phyloP scores from a whole-genome alignment of 1,140 invertebrate genomes.

The Bombus vancouverensis region DNA sequence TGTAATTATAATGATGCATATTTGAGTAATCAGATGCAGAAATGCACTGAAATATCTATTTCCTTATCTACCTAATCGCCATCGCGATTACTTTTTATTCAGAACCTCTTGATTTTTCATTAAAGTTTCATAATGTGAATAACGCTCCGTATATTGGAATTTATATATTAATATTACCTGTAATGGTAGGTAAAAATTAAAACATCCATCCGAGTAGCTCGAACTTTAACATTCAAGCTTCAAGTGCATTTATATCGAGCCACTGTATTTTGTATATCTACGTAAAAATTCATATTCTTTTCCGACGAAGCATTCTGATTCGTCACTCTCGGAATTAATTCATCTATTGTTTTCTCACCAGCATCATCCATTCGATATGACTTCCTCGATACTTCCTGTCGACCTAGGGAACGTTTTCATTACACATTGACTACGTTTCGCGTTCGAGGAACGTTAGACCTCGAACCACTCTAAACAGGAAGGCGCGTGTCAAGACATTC shows the following conservation, averaged over 20 bases:
- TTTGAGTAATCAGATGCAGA: conserved; percentile 15
- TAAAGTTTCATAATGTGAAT: not conserved
- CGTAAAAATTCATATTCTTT: not conserved
- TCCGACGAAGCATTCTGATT: not conserved
- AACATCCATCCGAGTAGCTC: not conserved
- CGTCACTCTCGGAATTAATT: not conserved
- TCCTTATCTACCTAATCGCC: not conserved
- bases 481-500: no score
- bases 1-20: conserved; percentile 23
- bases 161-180: not conserved
- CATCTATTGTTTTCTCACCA: not conserved
- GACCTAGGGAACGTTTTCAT: not conserved
- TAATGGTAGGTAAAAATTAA: not conserved
- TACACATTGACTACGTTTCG: not conserved
- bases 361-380: not conserved
- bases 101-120: not conserved
- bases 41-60: conserved; percentile 29
- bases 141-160: not conserved
- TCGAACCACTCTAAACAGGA: not conserved
- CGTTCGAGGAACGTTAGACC: not conserved
- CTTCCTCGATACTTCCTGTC: not conserved
- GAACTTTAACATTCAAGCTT: conserved; percentile 1
- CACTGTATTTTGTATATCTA: not conserved
- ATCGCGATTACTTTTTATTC: not conserved
- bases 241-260: not conserved